Percentiles rank a stretch among this genome's conserved stretches.
Evolutionary conservation across 2,113 vertebrate genomes (phyloP).

Genomic region (Anoura caudifer): DNA sequence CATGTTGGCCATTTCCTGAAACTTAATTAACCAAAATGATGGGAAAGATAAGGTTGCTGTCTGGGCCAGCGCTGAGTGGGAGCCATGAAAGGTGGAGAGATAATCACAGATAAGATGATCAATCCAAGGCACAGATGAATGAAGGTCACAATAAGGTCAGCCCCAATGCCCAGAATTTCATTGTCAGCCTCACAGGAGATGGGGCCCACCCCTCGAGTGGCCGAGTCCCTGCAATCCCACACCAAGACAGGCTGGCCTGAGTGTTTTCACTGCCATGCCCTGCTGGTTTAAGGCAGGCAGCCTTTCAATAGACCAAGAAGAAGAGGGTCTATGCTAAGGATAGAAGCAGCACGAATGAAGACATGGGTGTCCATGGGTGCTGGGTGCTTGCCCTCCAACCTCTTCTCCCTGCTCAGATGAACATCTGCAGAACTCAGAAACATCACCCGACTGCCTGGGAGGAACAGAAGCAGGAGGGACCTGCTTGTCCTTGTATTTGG

Average conservation of each 20-base stretch:
- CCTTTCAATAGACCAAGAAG: background rate
- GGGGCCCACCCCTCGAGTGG: background rate
- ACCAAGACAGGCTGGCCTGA: background rate
- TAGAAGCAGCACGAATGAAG: background rate
- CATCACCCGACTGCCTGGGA: background rate
- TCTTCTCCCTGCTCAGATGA: background rate
- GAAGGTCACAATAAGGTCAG: background rate
- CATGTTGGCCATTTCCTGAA: background rate
- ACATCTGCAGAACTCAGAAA: background rate
- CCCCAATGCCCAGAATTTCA: background rate
- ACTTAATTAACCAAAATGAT: background rate
- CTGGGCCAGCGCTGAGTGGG: background rate
- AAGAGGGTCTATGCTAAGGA: background rate
- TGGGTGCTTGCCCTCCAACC: background rate
- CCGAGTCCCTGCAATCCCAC: background rate
- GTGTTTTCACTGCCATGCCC: background rate
- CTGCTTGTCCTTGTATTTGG: background rate
- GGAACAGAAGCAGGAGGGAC: background rate
- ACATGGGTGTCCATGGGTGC: no score
- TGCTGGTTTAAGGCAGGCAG: background rate
- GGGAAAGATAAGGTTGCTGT: background rate
- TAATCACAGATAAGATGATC: background rate
- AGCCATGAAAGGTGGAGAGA: background rate
- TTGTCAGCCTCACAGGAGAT: background rate
- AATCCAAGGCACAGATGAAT: background rate